phyloP scores from a whole-genome alignment of 2,113 vertebrate species.

The Natator depressus region DNA sequence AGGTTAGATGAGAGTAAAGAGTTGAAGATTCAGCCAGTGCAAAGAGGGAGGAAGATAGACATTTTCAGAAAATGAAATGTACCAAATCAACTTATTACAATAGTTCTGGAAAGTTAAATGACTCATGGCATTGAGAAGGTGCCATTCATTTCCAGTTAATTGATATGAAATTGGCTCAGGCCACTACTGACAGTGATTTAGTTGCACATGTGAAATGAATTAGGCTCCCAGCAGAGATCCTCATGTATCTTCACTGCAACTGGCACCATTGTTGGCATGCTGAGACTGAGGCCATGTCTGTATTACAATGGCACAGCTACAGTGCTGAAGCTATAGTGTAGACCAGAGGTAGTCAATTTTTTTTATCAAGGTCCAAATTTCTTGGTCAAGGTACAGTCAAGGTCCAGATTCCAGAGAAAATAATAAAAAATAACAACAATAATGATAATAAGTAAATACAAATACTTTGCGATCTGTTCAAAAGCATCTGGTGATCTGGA shows the following conservation, averaged over 20 bases:
- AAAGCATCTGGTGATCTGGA: no score
- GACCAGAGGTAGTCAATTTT: no score
- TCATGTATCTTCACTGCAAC: background rate
- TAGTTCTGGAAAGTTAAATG: background rate
- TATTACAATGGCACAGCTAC: background rate
- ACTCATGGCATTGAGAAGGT: background rate
- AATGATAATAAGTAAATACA: no score
- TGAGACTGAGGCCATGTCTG: background rate
- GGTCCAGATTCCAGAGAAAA: no score
- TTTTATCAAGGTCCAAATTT: no score
- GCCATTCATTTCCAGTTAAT: background rate
- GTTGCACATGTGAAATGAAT: background rate
- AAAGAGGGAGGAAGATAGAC: slow-evolving; percentile 23
- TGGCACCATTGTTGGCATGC: background rate
- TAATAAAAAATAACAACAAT: no score
- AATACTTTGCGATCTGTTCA: no score
- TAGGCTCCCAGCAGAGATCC: background rate
- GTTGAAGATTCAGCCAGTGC: background rate
- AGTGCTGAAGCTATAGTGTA: background rate
- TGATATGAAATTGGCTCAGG: background rate
- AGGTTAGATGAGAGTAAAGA: background rate
- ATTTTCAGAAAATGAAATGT: background rate
- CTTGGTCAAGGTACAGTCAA: no score
- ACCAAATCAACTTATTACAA: background rate
- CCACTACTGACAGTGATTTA: background rate